Evolutionary conservation across 2,888 invertebrate genomes (phyloP).

Genomic region (Brachycybe producta): DNA sequence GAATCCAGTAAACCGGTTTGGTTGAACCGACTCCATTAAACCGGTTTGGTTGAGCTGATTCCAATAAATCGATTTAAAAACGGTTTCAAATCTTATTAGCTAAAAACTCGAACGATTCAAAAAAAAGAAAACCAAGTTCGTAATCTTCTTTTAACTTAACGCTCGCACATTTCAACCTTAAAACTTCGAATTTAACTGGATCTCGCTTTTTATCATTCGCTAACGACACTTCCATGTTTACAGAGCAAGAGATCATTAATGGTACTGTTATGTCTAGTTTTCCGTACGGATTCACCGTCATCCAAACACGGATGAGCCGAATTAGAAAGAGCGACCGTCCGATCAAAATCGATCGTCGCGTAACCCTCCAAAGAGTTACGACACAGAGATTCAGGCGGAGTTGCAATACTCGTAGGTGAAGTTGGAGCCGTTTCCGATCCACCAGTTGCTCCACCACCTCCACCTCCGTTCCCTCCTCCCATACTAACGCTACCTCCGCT

Average conservation of each 20-base stretch:
- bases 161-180: no score
- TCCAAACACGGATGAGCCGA: constrained; percentile 59
- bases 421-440: constrained; percentile 23
- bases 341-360: constrained; percentile 85
- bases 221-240: constrained; percentile 9
- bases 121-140: no score
- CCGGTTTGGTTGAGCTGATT: no score
- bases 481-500: constrained; percentile 10
- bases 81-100: no score
- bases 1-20: no score
- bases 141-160: not conserved
- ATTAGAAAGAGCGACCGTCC: constrained; percentile 74
- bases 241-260: constrained; percentile 10
- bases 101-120: no score
- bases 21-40: no score
- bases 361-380: constrained; percentile 43
- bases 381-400: constrained; percentile 37
- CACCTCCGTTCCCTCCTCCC: not conserved
- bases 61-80: no score
- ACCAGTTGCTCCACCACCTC: not conserved
- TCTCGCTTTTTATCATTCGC: constrained; percentile 4
- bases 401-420: constrained; percentile 24
- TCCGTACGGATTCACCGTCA: constrained; percentile 36
- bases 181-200: not conserved
- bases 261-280: constrained; percentile 19